Evolutionary conservation across 1,140 invertebrate species (phyloP).

Genomic region (Plutomurus gul): DNA sequence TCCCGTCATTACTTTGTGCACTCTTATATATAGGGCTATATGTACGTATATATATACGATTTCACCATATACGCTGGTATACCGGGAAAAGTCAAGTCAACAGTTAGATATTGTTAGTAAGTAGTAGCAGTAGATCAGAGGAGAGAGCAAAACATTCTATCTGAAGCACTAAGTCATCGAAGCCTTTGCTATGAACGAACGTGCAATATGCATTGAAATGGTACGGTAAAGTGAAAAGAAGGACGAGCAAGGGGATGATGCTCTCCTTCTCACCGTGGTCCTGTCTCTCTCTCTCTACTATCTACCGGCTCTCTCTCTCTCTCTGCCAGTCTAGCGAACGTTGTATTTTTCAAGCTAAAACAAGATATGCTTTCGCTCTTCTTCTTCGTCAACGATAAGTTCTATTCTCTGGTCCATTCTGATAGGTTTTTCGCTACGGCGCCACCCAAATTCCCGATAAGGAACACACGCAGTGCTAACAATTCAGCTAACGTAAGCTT

Average conservation of each 20-base stretch:
- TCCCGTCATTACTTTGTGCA: too few species aligned
- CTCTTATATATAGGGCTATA: too few species aligned
- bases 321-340: too few species aligned
- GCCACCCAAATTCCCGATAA: constrained; percentile 33
- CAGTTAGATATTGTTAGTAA: too few species aligned
- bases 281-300: background rate
- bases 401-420: constrained; percentile 8
- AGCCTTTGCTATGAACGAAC: background rate
- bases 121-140: too few species aligned
- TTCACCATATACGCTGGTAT: too few species aligned
- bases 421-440: constrained; percentile 32
- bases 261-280: background rate
- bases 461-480: constrained; percentile 35
- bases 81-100: too few species aligned
- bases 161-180: background rate
- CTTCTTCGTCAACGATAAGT: constrained; percentile 20
- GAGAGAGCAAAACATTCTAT: too few species aligned
- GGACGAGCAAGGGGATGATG: constrained; percentile 19
- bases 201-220: background rate
- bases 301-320: too few species aligned
- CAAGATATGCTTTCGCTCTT: constrained; percentile 9
- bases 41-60: too few species aligned
- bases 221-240: background rate
- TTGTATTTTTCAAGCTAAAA: constrained; percentile 4
- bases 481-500: constrained; percentile 50